Evolutionary conservation across 2,113 vertebrate species (phyloP), one percentile per base, ranked within the genome.

Genomic region (Odocoileus hemionus): DNA sequence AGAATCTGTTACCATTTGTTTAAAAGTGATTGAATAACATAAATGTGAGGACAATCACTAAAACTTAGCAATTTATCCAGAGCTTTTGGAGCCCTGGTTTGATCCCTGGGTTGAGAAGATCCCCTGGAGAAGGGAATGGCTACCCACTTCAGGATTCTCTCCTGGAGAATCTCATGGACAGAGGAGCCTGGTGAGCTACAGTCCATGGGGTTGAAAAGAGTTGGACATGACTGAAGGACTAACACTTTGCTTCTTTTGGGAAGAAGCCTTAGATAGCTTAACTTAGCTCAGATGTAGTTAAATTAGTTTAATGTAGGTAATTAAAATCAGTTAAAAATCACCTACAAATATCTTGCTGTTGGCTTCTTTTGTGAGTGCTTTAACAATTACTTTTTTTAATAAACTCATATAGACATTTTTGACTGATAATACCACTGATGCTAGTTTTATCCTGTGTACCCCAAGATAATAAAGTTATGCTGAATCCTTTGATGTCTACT

Each of bases 241-340:
- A 76, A 76, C 36, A 43, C 23, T 43, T 74, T 74, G 70, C 36
- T 43, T 97, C 87, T 58, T 91, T 64, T 57, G 4, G 58, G 85
- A 95, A 80, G 43, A 95, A 15, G 0, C 76, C n/a, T 67, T 97
- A 39, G 21, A 16, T 90, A 33, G 84, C 14, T 94, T 91, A 67
- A 92, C 39, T 39, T 54, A 54, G 86, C 82, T 93, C 23, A 57
- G 45, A 60, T 82, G 9, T 88, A 83, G 96, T 25, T 39, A 89
- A 90, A 94, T 88, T 94, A 95, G 47, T 79, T 95, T 92, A 39
- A 86, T 21, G 7, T 7, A 7, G 74, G 5, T 93, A 61, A 79
- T 96, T 94, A 58, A 60, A 61, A 6, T 86, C 54, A 93, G 3
- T 97, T 87, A 43, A 89, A 78, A 96, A 95, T 98, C n/a, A 95